Percentiles rank a stretch among this genome's conserved stretches.
phyloP scores from a whole-genome alignment of 2,797 vertebrate genomes.

The Hipposideros larvatus region DNA sequence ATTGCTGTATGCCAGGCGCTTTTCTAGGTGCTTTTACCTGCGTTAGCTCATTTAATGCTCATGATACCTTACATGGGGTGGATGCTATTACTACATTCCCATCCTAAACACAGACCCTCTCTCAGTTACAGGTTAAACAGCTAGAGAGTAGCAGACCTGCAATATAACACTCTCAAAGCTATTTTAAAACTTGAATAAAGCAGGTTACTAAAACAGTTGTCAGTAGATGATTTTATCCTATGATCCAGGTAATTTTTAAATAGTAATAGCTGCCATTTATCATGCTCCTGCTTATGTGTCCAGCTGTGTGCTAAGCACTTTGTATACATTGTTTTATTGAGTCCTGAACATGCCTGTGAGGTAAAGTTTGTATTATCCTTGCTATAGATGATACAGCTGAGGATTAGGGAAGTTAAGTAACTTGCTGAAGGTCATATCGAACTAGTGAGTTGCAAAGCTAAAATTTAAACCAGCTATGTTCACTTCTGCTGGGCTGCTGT shows the following conservation, averaged over 20 bases:
- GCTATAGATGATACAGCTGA: background rate
- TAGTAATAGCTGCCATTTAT: background rate
- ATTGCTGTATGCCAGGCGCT: background rate
- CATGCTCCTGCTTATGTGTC: background rate
- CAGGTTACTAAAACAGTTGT: background rate
- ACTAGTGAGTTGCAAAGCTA: background rate
- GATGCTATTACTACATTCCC: accelerated
- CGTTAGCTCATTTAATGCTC: background rate
- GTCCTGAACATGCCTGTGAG: background rate
- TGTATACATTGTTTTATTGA: background rate
- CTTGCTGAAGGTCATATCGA: background rate
- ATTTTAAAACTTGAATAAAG: background rate
- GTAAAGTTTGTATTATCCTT: background rate
- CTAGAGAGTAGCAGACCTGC: background rate
- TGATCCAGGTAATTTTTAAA: background rate
- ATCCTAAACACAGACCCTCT: background rate
- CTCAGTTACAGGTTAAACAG: background rate
- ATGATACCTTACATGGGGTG: background rate
- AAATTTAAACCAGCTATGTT: background rate
- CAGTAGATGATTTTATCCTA: background rate
- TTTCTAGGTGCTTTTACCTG: background rate
- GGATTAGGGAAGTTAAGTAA: background rate
- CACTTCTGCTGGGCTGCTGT: background rate
- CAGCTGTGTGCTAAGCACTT: background rate
- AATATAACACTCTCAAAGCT: background rate